phyloP scores from a whole-genome alignment of 64 coral and sea anemone species.

The Stichodactyla helianthus region DNA sequence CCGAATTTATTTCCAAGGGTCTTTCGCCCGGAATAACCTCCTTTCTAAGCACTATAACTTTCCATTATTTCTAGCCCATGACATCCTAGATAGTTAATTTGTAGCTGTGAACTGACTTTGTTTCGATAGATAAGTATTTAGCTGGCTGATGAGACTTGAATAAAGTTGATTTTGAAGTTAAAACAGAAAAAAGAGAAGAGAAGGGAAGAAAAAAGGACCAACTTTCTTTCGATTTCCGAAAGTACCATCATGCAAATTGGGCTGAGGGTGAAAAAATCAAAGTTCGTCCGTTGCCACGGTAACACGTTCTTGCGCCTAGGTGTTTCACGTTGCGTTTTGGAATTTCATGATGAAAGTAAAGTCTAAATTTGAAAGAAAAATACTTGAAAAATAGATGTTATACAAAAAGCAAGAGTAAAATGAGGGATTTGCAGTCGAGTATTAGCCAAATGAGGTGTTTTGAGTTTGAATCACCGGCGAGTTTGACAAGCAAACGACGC shows the following conservation, averaged over 20 bases:
- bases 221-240: neutral
- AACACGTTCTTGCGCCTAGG: neutral
- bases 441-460: neutral
- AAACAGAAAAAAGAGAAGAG: no score
- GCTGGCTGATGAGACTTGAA: no score
- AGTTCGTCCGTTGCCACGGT: neutral
- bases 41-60: no score
- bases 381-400: neutral
- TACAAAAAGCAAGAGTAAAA: neutral
- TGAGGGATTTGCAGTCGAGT: slow-evolving; percentile 14
- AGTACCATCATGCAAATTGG: neutral
- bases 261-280: neutral
- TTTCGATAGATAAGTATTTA: no score
- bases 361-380: neutral
- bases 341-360: neutral
- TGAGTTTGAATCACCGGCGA: neutral
- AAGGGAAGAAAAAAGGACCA: no score
- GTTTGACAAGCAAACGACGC: neutral
- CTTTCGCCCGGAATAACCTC: no score
- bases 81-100: no score
- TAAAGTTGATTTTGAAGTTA: no score
- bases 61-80: no score
- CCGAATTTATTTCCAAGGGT: no score
- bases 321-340: neutral
- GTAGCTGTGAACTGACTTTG: no score